These are phyloP conservation scores for Drosophila nr. medialis DNA, from an alignment of 2,888 invertebrate genomes.

Conservation along the genomic window DNA sequence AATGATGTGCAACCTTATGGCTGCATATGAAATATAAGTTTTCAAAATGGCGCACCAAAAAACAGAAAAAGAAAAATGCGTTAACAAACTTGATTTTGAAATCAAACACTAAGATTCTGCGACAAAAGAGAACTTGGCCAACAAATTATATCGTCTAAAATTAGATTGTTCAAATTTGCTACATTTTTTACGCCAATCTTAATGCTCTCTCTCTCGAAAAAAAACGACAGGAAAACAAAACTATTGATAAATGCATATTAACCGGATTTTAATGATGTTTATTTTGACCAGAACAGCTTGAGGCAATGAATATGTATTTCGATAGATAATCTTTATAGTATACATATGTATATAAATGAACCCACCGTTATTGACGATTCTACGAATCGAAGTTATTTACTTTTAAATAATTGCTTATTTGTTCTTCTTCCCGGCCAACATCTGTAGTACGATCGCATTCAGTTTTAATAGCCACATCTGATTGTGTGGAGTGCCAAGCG, in stretches of 20 bases:
- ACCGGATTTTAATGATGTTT: slow-evolving; percentile 4
- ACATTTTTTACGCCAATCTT: not conserved
- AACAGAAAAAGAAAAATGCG: not conserved
- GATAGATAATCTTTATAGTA: slow-evolving; percentile 29
- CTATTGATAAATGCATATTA: slow-evolving; percentile 2
- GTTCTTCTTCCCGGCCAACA: slow-evolving; percentile 26
- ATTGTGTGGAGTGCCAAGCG: slow-evolving; percentile 63
- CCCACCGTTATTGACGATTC: slow-evolving; percentile 17
- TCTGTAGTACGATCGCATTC: slow-evolving; percentile 38
- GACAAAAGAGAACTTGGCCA: not conserved
- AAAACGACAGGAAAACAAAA: slow-evolving; percentile 7
- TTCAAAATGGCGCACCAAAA: slow-evolving; percentile 38
- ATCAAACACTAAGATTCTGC: not conserved
- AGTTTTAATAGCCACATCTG: slow-evolving; percentile 49
- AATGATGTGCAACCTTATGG: slow-evolving; percentile 47
- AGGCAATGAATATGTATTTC: slow-evolving; percentile 68
- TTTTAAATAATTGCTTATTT: slow-evolving; percentile 46
- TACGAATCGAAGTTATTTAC: slow-evolving; percentile 61
- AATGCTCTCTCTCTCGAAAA: not conserved
- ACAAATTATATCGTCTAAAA: not conserved
- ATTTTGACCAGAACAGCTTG: slow-evolving; percentile 54
- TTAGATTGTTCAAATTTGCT: not conserved
- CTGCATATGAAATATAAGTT: slow-evolving; percentile 18
- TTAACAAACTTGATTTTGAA: not conserved
- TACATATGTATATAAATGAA: slow-evolving; percentile 23